Evolutionary conservation across 1,140 invertebrate species (phyloP).

Genomic region (Globodera rostochiensis): DNA sequence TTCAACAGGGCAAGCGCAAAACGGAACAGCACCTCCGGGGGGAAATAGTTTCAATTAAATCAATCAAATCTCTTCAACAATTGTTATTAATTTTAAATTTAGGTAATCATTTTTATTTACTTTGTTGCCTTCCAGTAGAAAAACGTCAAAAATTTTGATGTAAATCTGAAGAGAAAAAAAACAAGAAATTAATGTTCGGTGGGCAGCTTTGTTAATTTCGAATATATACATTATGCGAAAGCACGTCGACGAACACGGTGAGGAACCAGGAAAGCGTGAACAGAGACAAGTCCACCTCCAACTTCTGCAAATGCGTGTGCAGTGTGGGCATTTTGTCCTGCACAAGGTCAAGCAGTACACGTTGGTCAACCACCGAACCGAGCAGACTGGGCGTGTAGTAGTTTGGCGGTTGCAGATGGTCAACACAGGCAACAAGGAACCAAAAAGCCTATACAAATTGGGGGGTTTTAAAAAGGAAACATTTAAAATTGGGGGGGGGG

Average conservation of each 20-base stretch:
- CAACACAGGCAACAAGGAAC: slow-evolving; percentile 71
- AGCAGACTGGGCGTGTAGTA: slow-evolving; percentile 70
- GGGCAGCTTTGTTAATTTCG: neutral
- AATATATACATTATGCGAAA: slow-evolving; percentile 66
- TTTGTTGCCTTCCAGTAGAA: slow-evolving; percentile 72
- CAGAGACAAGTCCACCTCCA: slow-evolving; percentile 69
- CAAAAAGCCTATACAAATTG: slow-evolving; percentile 69
- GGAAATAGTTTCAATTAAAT: no score
- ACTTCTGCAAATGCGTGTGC: slow-evolving; percentile 67
- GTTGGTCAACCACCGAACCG: slow-evolving; percentile 72
- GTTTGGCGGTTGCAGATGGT: slow-evolving; percentile 69
- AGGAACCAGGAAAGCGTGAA: slow-evolving; percentile 73
- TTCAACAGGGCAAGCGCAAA: slow-evolving; percentile 71
- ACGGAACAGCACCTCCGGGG: slow-evolving; percentile 67
- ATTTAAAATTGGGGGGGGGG: slow-evolving; percentile 66
- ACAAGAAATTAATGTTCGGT: neutral
- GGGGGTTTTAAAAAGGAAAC: no score
- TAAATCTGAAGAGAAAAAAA: slow-evolving; percentile 58
- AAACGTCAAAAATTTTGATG: slow-evolving; percentile 71
- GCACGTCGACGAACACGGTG: slow-evolving; percentile 71
- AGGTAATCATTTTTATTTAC: slow-evolving; percentile 54
- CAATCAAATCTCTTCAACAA: neutral
- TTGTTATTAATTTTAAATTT: neutral
- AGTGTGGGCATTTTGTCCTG: slow-evolving; percentile 70
- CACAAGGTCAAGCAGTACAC: slow-evolving; percentile 69